Base-by-base conservation (phyloP, 1,140 invertebrate species). In the Anthonomus grandis region DNA sequence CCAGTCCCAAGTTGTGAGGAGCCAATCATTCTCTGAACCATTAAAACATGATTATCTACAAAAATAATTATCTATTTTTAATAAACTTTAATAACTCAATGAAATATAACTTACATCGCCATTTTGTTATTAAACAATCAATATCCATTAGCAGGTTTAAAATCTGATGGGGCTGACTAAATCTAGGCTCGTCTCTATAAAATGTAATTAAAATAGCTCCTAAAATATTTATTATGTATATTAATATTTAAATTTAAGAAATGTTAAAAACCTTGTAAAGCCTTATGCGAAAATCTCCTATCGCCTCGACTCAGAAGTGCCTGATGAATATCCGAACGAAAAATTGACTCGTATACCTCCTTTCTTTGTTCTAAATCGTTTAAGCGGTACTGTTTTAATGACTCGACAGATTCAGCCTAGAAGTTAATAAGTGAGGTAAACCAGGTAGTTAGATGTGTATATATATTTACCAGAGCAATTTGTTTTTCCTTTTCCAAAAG, bases 11-110 rank as follows among this genome's bases (percentile, higher is more conserved):
- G 73, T 69, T 95, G 93, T 70, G 95, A 93, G 2, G 92, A 95
- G 5, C 97, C 97, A 63, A 99, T 94, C 95, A 99, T 98, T 70
- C 96, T 82, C 74, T 98, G 95, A n/a, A 98, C 97, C 86, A 99
- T 90, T 62, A 97, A 85, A 17, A 98, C 91, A 71, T 99, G 97
- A 76, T 98, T 98, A 75, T 97, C 96, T 98, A 66, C 9, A 64
- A 62, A 39, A 39, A 39, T 39, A 10, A 39, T 13, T 39, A 9
- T 17, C 15, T 17, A 39, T 39, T 39, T 17, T 8, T 3, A 1
- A 13, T n/a, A 39, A 13, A 39, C 9, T 17, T 39, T 24, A 31
- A 23, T 34, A 42, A 45, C 8, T n/a, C 13, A 27, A 41, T 19
- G 8, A 10, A 12, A 31, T 15, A 50, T 45, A 47, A 81, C 88